Evolutionary conservation across 1,140 invertebrate species (phyloP).

Genomic region (Drosophila guanche): DNA sequence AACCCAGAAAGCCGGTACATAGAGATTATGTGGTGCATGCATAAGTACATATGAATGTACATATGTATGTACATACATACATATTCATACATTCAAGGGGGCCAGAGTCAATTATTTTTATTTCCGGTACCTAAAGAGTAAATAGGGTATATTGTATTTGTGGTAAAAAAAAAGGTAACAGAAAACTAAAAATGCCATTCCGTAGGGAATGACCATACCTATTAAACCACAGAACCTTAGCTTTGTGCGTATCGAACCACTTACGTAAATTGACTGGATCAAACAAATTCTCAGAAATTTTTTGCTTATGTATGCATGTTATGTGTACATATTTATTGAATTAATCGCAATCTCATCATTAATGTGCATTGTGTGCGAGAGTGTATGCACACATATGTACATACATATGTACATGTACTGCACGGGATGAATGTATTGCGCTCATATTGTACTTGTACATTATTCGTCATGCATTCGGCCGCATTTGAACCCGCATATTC

Average conservation of each 20-base stretch:
- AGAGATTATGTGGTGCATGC: conserved; percentile 29
- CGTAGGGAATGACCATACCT: no score
- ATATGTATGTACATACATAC: conserved; percentile 11
- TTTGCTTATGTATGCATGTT: conserved; percentile 11
- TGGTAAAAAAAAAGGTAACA: no score
- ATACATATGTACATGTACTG: no score
- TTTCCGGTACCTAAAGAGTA: no score
- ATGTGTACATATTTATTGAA: not conserved
- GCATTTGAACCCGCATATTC: conserved; percentile 76
- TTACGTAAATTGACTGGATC: no score
- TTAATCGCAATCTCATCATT: conserved; percentile 47
- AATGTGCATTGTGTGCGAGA: conserved; percentile 64
- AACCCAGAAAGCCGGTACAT: conserved; percentile 54
- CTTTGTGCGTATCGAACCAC: no score
- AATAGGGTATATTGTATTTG: no score
- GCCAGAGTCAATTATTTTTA: no score
- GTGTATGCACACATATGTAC: not conserved
- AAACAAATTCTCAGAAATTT: not conserved
- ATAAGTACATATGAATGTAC: not conserved
- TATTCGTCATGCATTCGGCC: conserved; percentile 81
- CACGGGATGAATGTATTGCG: conserved; percentile 15
- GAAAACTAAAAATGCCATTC: no score
- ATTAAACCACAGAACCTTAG: no score
- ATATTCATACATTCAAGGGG: not conserved
- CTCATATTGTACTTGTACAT: conserved; percentile 64